These are phyloP conservation scores for Condylostylus longicornis DNA, from an alignment of 1,140 invertebrate genomes.

Conservation along the genomic window DNA sequence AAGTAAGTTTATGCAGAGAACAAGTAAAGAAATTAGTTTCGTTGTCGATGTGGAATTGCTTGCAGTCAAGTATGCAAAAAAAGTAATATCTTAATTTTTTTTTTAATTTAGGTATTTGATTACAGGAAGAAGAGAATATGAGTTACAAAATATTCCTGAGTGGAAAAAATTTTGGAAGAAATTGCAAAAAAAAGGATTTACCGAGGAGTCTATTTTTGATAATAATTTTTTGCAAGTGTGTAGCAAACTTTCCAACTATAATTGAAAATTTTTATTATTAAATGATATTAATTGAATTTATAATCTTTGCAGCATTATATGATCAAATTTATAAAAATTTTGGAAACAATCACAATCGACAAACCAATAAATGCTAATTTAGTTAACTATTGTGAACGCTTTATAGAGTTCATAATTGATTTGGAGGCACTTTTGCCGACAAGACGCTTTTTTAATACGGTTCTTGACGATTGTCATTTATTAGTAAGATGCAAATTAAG, in stretches of 20 bases:
- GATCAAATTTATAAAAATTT: constrained; percentile 72
- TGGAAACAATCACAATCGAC: constrained; percentile 57
- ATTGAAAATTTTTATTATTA: constrained; percentile 1
- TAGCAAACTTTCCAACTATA: too few species aligned
- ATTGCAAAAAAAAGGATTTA: constrained; percentile 59
- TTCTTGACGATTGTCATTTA: constrained; percentile 89
- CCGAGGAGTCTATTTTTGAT: constrained; percentile 71
- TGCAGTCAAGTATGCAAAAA: constrained; percentile 59
- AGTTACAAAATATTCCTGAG: constrained; percentile 75
- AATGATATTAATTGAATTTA: constrained; percentile 1
- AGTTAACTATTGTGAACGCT: constrained; percentile 80
- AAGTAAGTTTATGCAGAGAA: constrained; percentile 80
- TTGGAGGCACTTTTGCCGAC: constrained; percentile 89
- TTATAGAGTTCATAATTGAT: constrained; percentile 92
- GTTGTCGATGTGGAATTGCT: constrained; percentile 82
- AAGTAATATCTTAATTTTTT: too few species aligned
- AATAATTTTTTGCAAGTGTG: constrained; percentile 56
- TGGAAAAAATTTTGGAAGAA: constrained; percentile 86
- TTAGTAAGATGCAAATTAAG: constrained; percentile 81
- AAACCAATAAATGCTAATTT: constrained; percentile 41
- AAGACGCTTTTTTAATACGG: constrained; percentile 88
- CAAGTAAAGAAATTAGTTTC: constrained; percentile 86
- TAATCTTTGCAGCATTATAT: constrained; percentile 50
- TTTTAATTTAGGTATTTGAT: too few species aligned
- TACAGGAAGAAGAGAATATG: constrained; percentile 58